A percentile compares a stretch with the other conserved stretches of the same genome.
phyloP scores from a whole-genome alignment of 2,797 vertebrate genomes.

The Somateria mollissima region DNA sequence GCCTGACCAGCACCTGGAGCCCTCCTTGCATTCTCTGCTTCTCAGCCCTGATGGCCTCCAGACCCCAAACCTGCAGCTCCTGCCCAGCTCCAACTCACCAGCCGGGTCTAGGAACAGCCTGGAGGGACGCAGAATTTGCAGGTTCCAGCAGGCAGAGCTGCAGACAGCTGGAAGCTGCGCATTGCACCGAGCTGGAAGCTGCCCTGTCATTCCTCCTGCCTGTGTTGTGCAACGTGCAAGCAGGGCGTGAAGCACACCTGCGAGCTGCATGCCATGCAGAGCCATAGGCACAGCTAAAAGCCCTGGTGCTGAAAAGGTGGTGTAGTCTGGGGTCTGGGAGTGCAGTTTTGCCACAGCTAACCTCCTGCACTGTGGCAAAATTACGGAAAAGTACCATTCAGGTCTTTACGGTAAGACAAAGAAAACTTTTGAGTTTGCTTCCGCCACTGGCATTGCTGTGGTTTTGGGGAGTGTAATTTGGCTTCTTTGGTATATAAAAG shows the following conservation, averaged over 20 bases:
- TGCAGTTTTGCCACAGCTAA: not conserved
- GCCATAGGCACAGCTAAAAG: not conserved
- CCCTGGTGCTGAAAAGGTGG: not conserved
- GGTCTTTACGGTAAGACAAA: not conserved
- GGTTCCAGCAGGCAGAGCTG: not conserved
- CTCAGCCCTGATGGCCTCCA: not conserved
- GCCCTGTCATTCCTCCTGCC: not conserved
- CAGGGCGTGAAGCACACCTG: accelerated
- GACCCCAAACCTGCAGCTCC: not conserved
- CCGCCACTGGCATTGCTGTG: not conserved
- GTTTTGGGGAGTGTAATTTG: not conserved
- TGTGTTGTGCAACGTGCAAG: not conserved
- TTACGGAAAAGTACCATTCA: not conserved
- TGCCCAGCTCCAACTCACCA: not conserved
- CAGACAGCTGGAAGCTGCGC: not conserved
- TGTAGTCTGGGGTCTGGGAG: not conserved
- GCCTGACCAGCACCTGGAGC: not conserved
- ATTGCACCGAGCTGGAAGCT: not conserved
- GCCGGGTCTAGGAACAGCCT: not conserved
- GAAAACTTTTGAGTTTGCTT: not conserved
- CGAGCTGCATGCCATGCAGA: not conserved
- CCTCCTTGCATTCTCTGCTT: not conserved
- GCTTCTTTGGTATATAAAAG: not conserved
- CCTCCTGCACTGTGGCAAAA: not conserved
- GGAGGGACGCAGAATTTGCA: not conserved